Evolutionary conservation across 2,113 vertebrate genomes (phyloP), one percentile per base, ranked within the genome.

Genomic region (Kryptolebias marmoratus): DNA sequence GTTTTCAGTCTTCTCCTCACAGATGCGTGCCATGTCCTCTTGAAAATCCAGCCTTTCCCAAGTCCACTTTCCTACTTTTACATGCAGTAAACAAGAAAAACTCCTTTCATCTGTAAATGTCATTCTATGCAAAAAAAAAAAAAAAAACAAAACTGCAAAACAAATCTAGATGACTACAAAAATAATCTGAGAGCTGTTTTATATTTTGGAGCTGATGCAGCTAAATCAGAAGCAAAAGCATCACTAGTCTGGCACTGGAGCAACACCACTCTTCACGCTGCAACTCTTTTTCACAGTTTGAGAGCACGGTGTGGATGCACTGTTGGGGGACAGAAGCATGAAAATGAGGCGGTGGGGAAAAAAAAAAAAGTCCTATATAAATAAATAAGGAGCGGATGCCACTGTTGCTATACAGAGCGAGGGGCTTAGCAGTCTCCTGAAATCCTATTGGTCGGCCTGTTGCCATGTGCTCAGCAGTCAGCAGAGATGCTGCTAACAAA

Each of bases 401-500:
- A 83, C 90, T 92, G 90, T 92, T 92, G 89, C 90, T 90, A 92
- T 88, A 90, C 89, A 89, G 89, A 92, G 85, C 53, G 27, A 86
- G 79, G 73, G 82, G 88, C 88, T 90, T 88, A 90, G 87, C 59
- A 66, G 65, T 75, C 71, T 85, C 82, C 82, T 90, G 89, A 90
- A 90, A 92, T 92, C 82, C 77, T 72, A 92, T 92, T 92, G 90
- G 90, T 57, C 82, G n/a, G 63, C 27, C 70, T 90, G 90, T 92
- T 92, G 88, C 89, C 89, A 92, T 92, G 90, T 91, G 89, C 87
- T 83, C 71, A 44, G 69, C 80, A 91, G 74, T 83, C 88, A 89
- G 89, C 90, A 90, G 88, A 89, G 90, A 92, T 88, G 88, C 85
- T 84, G 88, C 88, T 80, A 92, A 90, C 90, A 92, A 91, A 92